Evolutionary conservation across 2,113 vertebrate species (phyloP).

Genomic region (Myiopsitta monachus): DNA sequence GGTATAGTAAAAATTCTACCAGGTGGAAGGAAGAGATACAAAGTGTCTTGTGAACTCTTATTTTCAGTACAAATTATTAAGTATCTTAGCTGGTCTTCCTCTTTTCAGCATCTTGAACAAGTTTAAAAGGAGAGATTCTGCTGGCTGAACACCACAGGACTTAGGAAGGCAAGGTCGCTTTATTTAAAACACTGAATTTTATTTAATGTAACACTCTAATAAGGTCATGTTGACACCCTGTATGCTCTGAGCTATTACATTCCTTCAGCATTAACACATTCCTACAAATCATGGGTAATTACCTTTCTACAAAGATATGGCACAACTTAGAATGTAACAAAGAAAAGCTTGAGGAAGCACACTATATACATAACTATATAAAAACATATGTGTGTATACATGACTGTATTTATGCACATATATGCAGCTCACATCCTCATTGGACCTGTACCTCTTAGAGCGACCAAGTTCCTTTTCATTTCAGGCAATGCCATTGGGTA

Average conservation of each 20-base stretch:
- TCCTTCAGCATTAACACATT: background rate
- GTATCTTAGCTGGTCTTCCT: background rate
- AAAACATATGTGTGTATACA: background rate
- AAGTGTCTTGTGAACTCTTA: background rate
- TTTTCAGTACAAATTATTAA: background rate
- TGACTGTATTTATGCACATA: background rate
- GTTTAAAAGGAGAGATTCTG: background rate
- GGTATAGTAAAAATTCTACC: background rate
- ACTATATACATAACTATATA: background rate
- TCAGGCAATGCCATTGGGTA: background rate
- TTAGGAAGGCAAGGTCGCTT: background rate
- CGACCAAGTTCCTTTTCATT: background rate
- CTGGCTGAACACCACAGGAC: background rate
- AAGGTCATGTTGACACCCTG: slow-evolving; percentile 19
- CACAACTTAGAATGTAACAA: background rate
- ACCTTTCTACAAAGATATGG: background rate
- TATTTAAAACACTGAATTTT: background rate
- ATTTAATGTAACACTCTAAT: background rate
- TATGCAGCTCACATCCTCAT: background rate
- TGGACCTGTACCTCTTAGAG: background rate
- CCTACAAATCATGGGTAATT: background rate
- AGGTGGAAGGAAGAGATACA: background rate
- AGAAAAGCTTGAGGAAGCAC: background rate
- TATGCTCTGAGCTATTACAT: background rate
- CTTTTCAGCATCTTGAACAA: background rate